These are phyloP conservation scores for Zaprionus obscuricornis DNA, from an alignment of 2,888 invertebrate species.

Conservation along the genomic window DNA sequence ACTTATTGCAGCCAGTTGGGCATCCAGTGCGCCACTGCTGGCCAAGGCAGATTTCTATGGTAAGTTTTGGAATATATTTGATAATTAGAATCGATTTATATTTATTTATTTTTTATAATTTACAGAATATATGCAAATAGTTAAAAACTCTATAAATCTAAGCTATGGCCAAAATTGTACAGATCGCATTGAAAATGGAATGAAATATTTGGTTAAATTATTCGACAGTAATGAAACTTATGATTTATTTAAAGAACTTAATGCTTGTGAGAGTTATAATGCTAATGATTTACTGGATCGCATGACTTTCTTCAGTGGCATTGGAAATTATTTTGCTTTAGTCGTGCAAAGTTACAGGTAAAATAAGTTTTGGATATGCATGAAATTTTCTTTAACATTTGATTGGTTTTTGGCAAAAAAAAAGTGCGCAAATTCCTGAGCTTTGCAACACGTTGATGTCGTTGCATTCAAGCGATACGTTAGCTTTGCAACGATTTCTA, in stretches of 20 bases:
- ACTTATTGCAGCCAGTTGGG: slow-evolving; percentile 85
- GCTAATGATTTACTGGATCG: slow-evolving; percentile 58
- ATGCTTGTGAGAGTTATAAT: slow-evolving; percentile 69
- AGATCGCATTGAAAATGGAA: slow-evolving; percentile 59
- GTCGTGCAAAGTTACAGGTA: slow-evolving; percentile 79
- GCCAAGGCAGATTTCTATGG: slow-evolving; percentile 86
- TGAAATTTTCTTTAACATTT: no score
- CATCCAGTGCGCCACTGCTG: slow-evolving; percentile 88
- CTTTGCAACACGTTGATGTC: slow-evolving; percentile 56
- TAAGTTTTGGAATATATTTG: slow-evolving; percentile 37
- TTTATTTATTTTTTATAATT: background rate
- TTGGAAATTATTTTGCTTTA: slow-evolving; percentile 76
- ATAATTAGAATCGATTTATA: background rate
- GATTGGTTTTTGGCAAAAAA: background rate
- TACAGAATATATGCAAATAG: slow-evolving; percentile 78
- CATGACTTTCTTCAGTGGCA: slow-evolving; percentile 71
- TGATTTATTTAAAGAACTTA: slow-evolving; percentile 51
- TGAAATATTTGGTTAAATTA: slow-evolving; percentile 38
- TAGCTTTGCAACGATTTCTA: slow-evolving; percentile 54
- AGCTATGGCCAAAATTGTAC: slow-evolving; percentile 72
- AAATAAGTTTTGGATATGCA: slow-evolving; percentile 1
- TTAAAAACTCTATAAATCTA: slow-evolving; percentile 57
- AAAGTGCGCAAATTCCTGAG: slow-evolving; percentile 48
- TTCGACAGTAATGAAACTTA: slow-evolving; percentile 29
- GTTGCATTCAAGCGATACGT: slow-evolving; percentile 43